phyloP scores from a whole-genome alignment of 1,140 invertebrate genomes.

The Pseudachorutes palmiensis region DNA sequence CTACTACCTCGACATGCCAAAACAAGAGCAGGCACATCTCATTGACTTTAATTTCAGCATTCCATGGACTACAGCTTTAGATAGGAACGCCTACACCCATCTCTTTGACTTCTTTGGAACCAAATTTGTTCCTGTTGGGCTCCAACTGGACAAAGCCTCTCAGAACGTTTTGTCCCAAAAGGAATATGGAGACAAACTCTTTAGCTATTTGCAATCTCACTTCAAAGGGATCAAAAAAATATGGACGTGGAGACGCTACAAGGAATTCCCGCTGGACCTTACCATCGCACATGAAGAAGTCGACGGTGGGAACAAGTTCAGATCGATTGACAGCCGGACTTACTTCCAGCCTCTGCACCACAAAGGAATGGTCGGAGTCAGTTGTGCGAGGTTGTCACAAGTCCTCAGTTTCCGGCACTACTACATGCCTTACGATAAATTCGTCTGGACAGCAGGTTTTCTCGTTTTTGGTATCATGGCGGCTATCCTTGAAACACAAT shows the following conservation, averaged over 20 bases:
- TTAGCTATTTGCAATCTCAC: neutral
- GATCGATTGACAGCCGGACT: neutral
- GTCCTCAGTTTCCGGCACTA: neutral
- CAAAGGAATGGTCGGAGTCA: neutral
- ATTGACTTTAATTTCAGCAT: no score
- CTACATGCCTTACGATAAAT: neutral
- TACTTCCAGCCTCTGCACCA: neutral
- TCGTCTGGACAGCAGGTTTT: neutral
- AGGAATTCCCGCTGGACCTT: neutral
- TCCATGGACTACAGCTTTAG: no score
- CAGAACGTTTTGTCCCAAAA: neutral
- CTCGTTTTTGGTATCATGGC: neutral
- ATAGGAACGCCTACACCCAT: no score
- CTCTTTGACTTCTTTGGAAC: no score
- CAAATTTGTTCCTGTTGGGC: no score
- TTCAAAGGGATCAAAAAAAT: neutral
- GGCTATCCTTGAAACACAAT: no score
- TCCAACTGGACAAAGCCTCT: neutral
- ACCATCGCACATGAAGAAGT: neutral
- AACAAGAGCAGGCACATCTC: no score
- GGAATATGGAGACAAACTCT: neutral
- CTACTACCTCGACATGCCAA: no score
- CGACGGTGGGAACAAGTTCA: neutral
- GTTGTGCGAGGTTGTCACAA: neutral
- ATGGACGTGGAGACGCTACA: neutral